phyloP scores from a whole-genome alignment of 2,797 vertebrate genomes.

The Helicolenus hilgendorfi region DNA sequence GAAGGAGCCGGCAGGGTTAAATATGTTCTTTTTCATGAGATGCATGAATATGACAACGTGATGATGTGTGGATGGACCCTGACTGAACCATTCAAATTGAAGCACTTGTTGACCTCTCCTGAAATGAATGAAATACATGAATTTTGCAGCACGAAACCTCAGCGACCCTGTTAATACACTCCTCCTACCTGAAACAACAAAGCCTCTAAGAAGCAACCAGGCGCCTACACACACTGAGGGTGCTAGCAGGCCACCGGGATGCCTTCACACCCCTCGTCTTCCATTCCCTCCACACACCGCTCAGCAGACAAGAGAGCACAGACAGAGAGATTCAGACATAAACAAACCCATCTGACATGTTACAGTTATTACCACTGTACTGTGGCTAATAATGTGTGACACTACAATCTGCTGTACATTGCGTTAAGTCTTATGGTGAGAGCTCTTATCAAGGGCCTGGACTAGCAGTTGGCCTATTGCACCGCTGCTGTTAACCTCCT shows the following conservation, averaged over 20 bases:
- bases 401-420: not conserved
- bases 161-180: conserved; percentile 1
- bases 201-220: conserved; percentile 15
- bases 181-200: conserved; percentile 22
- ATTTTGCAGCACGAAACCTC: conserved; percentile 13
- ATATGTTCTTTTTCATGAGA: not conserved
- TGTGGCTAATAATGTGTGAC: conserved; percentile 12
- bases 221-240: conserved; percentile 30
- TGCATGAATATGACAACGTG: conserved; percentile 20
- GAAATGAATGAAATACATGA: conserved; percentile 26
- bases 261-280: not conserved
- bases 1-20: not conserved
- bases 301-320: conserved; percentile 1
- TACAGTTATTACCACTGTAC: conserved; percentile 9
- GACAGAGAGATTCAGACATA: conserved; percentile 17
- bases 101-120: conserved; percentile 29
- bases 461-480: not conserved
- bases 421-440: conserved; percentile 15
- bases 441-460: not conserved
- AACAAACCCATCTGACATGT: conserved; percentile 13
- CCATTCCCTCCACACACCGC: not conserved
- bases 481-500: conserved; percentile 44
- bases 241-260: conserved; percentile 16
- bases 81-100: conserved; percentile 26
- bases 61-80: conserved; percentile 22